phyloP scores from a whole-genome alignment of 2,888 invertebrate species.

The Tanytarsus gracilentus region DNA sequence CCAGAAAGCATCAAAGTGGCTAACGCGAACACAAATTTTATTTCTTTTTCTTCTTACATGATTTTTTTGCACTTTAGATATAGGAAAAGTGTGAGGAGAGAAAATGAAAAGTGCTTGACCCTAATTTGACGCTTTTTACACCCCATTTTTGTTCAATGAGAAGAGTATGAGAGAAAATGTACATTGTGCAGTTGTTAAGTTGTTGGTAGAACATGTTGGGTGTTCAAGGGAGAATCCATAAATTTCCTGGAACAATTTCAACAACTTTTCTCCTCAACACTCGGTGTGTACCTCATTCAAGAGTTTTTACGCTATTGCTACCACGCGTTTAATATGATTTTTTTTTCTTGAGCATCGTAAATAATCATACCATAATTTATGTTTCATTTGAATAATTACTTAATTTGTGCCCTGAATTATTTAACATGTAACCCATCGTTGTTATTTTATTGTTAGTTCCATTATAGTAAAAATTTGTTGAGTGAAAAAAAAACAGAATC shows the following conservation, averaged over 20 bases:
- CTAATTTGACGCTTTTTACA: conserved; percentile 27
- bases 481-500: too few species aligned
- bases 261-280: not conserved
- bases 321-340: conserved; percentile 3
- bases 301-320: not conserved
- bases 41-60: too few species aligned
- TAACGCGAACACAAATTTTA: too few species aligned
- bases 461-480: too few species aligned
- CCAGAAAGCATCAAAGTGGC: not conserved
- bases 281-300: not conserved
- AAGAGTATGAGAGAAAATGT: too few species aligned
- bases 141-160: conserved; percentile 11
- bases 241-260: conserved; percentile 9
- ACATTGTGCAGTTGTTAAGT: too few species aligned
- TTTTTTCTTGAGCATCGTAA: not conserved
- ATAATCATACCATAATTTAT: too few species aligned
- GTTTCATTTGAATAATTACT: conserved; percentile 28
- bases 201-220: too few species aligned
- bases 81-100: not conserved
- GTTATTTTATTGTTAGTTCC: too few species aligned
- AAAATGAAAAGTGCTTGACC: conserved; percentile 20
- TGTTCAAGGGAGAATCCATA: not conserved
- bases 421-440: conserved; percentile 13
- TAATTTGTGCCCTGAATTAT: conserved; percentile 26
- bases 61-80: too few species aligned